phyloP scores from a whole-genome alignment of 2,888 invertebrate species.

The Ochropacha duplaris region DNA sequence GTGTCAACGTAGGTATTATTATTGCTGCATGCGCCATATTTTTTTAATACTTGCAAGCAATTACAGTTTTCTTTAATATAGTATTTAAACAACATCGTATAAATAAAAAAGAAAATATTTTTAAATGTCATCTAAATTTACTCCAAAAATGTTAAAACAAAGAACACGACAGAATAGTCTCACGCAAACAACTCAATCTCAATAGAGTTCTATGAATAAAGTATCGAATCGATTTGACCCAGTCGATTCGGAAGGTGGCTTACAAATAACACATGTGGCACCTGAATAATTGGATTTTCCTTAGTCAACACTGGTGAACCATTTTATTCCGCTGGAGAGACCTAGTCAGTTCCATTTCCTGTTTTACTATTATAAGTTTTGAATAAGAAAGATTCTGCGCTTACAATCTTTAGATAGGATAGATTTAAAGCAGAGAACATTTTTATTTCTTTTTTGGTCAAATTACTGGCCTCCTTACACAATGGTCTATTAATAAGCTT shows the following conservation, averaged over 20 bases:
- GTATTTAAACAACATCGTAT: too few species aligned
- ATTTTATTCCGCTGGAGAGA: neutral
- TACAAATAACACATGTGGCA: constrained; percentile 1
- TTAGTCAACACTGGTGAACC: neutral
- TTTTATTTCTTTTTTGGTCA: too few species aligned
- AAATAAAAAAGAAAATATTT: too few species aligned
- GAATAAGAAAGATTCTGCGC: neutral
- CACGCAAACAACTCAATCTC: neutral
- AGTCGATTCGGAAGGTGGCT: neutral
- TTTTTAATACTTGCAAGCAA: too few species aligned
- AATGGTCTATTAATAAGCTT: neutral
- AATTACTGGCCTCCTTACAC: too few species aligned
- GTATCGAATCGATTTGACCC: constrained; percentile 1
- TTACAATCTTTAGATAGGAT: too few species aligned
- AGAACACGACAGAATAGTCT: neutral
- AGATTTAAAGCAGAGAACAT: too few species aligned
- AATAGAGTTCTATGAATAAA: neutral
- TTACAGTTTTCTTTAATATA: too few species aligned
- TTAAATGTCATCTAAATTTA: too few species aligned
- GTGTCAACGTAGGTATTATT: neutral
- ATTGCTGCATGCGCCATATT: too few species aligned
- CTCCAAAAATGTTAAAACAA: neutral
- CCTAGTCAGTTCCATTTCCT: neutral
- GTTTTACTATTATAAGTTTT: neutral
- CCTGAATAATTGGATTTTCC: constrained; percentile 2